Evolutionary conservation across 2,888 invertebrate species (phyloP), one percentile per base, ranked within the genome.

Genomic region (Agrenia bidenticulata): DNA sequence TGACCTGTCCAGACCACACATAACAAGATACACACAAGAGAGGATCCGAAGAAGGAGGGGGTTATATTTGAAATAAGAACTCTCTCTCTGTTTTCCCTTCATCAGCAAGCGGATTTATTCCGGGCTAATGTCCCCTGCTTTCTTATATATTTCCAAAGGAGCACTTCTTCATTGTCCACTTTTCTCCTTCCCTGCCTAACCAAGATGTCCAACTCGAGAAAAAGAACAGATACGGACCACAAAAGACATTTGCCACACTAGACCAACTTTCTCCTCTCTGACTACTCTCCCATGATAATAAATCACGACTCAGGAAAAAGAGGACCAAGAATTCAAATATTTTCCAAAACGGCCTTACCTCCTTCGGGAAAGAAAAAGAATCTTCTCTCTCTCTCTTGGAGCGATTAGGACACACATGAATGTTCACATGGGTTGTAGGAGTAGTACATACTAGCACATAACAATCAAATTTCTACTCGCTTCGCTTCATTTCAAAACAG

Each of bases 361-460:
- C 23, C 24, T 23, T 24, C 23, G 2, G 21, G 7, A 23, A 21
- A 23, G 23, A 51, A 24, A 23, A 15, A 5, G 51, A 51, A 7
- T n/a, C n/a, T n/a, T n/a, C n/a, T n/a, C n/a, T 7, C 19, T 21
- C 21, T 21, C 39, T 37, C 39, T 21, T 37, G 21, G 39, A 57
- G n/a, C 58, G 58, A 58, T 58, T 58, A 58, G 58, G 58, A 58
- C 58, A 58, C 58, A 58, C 58, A 39, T 58, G 58, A 58, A 58
- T 58, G 58, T 58, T 58, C 58, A 58, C 42, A 58, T 58, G 58
- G 42, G 15, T 24, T 45, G 19, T 32, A 32, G 32, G 42, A n/a
- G 15, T 17, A 58, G 19, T 45, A 58, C 27, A 58, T 58, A n/a
- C 23, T 17, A 58, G 19, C 58, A 58, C 27, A 58, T 58, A 24